Percentiles rank a stretch among this genome's conserved stretches.
Evolutionary conservation across 2,113 vertebrate species (phyloP).

Genomic region (Pachycephala philippinensis): DNA sequence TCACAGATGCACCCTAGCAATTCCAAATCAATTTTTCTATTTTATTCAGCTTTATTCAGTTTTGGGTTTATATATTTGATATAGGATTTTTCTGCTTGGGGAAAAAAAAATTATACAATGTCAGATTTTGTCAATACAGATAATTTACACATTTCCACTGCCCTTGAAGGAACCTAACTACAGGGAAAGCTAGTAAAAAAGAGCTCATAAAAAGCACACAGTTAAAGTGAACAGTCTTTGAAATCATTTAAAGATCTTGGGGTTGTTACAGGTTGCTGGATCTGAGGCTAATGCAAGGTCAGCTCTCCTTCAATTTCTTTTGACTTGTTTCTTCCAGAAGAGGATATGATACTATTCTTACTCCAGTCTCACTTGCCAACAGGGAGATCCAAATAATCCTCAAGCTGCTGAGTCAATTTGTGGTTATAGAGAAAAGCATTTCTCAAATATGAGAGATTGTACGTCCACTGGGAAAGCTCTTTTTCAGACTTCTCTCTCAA

Average conservation of each 20-base stretch:
- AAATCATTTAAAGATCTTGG: neutral
- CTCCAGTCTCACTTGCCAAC: neutral
- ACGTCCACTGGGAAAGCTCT: neutral
- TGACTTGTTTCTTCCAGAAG: neutral
- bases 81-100: neutral
- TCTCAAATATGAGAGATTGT: neutral
- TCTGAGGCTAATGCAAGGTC: neutral
- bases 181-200: neutral
- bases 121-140: neutral
- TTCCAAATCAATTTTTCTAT: neutral
- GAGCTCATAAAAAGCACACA: neutral
- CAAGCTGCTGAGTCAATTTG: neutral
- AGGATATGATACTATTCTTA: neutral
- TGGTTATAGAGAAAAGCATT: neutral
- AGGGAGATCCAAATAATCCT: neutral
- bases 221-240: neutral
- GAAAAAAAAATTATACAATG: too few species aligned
- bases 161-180: neutral
- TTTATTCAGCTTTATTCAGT: neutral
- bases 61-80: neutral
- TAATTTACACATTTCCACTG: neutral
- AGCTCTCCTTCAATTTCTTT: neutral
- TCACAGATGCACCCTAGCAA: neutral
- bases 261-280: neutral
- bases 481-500: neutral